Percentiles rank a stretch among this genome's conserved stretches.
Evolutionary conservation across 53 echinoderm and acorn worm genomes (phyloP).

Genomic region (Crossaster papposus): DNA sequence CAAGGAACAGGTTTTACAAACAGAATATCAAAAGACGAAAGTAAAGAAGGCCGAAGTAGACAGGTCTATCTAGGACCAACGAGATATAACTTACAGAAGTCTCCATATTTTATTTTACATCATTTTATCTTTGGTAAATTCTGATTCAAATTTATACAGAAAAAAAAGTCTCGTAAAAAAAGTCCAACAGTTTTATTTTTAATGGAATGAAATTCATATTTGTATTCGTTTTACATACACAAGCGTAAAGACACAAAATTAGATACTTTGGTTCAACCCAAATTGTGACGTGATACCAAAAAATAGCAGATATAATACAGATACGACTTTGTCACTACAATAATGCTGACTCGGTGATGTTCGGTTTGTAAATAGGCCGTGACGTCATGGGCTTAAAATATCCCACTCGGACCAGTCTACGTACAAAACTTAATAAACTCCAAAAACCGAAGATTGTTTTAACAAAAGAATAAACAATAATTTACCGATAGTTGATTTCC

Average conservation of each 20-base stretch:
- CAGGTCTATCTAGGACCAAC: neutral
- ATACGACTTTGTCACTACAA: conserved; percentile 46
- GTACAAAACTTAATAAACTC: conserved; percentile 32
- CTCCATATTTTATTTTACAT: neutral
- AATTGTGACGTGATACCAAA: conserved; percentile 1
- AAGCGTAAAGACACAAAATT: conserved; percentile 1
- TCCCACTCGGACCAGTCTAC: conserved; percentile 2
- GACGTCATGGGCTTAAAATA: conserved; percentile 43
- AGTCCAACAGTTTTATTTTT: neutral
- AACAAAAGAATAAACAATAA: neutral
- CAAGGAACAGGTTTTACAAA: neutral
- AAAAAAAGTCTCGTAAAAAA: neutral
- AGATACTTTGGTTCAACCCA: conserved; percentile 15
- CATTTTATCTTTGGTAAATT: conserved; percentile 5
- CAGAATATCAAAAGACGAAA: neutral
- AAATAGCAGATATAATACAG: conserved; percentile 32
- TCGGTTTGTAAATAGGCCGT: conserved; percentile 2
- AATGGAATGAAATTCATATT: neutral
- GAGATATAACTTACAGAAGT: neutral
- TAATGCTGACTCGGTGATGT: conserved; percentile 56
- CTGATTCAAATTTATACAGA: neutral
- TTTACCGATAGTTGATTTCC: neutral
- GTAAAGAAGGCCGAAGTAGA: neutral
- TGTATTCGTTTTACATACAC: neutral
- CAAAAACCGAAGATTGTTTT: conserved; percentile 16